These are phyloP conservation scores for Arvicanthis niloticus DNA, from an alignment of 2,113 vertebrate species.

Conservation along the genomic window DNA sequence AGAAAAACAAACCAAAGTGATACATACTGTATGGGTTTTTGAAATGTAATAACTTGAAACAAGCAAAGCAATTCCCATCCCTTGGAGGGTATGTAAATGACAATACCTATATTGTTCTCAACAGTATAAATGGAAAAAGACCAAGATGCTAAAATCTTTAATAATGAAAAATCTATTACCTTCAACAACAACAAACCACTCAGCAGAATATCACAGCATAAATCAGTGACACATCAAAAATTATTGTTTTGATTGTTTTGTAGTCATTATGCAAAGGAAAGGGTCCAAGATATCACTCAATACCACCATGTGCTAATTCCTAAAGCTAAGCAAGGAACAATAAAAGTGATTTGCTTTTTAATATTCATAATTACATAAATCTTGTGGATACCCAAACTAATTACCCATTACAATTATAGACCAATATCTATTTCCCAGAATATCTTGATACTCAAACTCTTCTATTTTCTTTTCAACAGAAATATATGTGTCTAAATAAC, in stretches of 20 bases:
- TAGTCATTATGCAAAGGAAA: constrained; percentile 31
- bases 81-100: constrained; percentile 10
- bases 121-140: background rate
- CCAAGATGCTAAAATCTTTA: constrained; percentile 8
- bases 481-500: background rate
- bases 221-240: background rate
- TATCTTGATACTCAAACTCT: background rate
- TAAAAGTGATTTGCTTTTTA: background rate
- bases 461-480: background rate
- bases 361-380: background rate
- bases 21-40: background rate
- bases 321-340: background rate
- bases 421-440: background rate
- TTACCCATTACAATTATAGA: constrained; percentile 42
- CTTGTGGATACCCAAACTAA: background rate
- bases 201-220: background rate
- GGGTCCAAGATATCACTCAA: background rate
- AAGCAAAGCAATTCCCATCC: constrained; percentile 30
- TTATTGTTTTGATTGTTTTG: background rate
- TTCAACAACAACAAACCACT: background rate
- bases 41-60: background rate
- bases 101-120: constrained; percentile 13
- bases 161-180: background rate
- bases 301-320: background rate
- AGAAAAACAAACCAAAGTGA: background rate